Percentiles rank a stretch among this genome's conserved stretches.
Conservation (phyloP, 64 coral and sea anemone species). For the Astreopora myriophthalma region DNA sequence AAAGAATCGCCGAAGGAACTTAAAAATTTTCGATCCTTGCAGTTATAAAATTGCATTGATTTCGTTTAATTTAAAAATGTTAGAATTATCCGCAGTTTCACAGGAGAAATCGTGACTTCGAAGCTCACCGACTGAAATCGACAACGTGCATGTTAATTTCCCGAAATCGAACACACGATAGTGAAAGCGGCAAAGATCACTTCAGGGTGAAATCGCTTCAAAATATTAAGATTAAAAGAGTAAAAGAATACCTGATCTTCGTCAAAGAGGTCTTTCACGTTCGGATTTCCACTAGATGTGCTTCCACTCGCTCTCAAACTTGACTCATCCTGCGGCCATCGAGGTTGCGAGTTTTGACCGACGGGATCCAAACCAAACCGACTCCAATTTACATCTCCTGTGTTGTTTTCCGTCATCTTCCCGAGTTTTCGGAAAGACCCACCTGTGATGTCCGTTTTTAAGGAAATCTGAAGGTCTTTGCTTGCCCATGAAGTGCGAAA, state of each 20-base stretch:
- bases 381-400: slow-evolving; percentile 58
- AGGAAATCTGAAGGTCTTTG: background rate
- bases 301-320: background rate
- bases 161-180: background rate
- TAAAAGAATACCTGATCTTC: slow-evolving; percentile 50
- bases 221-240: background rate
- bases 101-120: too few relatives aligned
- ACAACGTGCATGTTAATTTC: too few relatives aligned
- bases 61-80: background rate
- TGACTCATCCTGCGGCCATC: background rate
- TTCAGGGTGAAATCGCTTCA: background rate
- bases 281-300: slow-evolving; percentile 56
- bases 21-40: background rate
- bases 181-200: background rate
- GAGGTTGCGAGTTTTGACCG: slow-evolving; percentile 24
- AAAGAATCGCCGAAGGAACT: background rate
- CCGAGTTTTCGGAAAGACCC: background rate
- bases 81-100: background rate
- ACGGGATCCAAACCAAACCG: slow-evolving; percentile 70
- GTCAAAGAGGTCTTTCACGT: slow-evolving; percentile 75
- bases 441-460: background rate
- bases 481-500: slow-evolving; percentile 8
- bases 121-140: too few relatives aligned
- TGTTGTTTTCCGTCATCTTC: slow-evolving; percentile 34
- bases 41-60: too few relatives aligned